A percentile compares a stretch with the other conserved stretches of the same genome.
Conservation (phyloP, 2,113 vertebrate genomes). For the Leucopsar rothschildi region DNA sequence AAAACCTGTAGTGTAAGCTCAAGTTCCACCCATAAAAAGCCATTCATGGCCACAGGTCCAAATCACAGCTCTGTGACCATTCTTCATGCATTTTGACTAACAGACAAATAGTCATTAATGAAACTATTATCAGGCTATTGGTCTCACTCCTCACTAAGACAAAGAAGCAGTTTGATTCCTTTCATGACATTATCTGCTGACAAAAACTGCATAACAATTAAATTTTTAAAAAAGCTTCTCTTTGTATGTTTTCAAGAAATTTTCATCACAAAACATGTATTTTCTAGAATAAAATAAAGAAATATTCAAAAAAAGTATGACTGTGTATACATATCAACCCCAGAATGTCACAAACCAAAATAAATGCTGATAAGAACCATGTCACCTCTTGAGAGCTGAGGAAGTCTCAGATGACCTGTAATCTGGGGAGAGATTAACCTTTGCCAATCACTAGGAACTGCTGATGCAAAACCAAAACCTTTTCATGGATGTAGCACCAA, state of each 20-base stretch:
- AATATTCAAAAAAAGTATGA: neutral
- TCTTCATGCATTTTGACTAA: neutral
- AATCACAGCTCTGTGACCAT: neutral
- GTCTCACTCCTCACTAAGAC: neutral
- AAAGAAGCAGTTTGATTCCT: neutral
- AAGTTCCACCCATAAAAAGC: neutral
- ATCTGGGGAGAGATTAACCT: neutral
- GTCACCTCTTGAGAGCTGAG: neutral
- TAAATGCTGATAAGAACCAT: neutral
- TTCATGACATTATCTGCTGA: neutral
- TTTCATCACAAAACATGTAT: neutral
- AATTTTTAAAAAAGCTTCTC: neutral
- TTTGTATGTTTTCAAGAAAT: neutral
- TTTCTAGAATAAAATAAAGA: neutral
- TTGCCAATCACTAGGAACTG: neutral
- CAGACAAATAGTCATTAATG: neutral
- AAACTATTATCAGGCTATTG: neutral
- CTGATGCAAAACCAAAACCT: neutral
- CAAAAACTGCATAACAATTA: neutral
- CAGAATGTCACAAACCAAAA: neutral
- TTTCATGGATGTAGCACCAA: neutral
- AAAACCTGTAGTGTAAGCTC: neutral
- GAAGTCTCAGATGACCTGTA: neutral
- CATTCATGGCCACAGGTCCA: neutral
- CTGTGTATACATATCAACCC: neutral